Evolutionary conservation across 2,113 vertebrate species (phyloP).

Genomic region (Crotalus helleri): DNA sequence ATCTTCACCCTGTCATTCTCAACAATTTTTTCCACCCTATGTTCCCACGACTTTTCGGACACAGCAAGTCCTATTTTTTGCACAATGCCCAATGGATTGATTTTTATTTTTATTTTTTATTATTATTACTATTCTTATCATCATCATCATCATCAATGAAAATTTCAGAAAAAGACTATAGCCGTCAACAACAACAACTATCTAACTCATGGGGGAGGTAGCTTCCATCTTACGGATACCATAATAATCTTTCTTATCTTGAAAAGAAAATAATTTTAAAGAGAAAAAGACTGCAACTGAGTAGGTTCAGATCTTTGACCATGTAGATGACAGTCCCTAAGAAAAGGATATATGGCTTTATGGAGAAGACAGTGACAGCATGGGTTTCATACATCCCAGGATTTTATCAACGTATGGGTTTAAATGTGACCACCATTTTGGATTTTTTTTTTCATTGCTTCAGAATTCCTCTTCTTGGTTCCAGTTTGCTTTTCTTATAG

Average conservation of each 20-base stretch:
- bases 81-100: too few relatives aligned
- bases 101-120: too few relatives aligned
- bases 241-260: background rate
- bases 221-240: background rate
- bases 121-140: too few relatives aligned
- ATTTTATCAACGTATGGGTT: background rate
- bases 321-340: background rate
- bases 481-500: background rate
- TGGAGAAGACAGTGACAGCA: background rate
- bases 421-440: background rate
- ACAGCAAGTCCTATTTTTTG: too few relatives aligned
- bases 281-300: background rate
- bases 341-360: background rate
- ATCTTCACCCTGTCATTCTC: too few relatives aligned
- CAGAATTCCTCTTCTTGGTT: background rate
- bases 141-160: background rate
- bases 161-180: background rate
- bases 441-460: background rate
- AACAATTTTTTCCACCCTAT: too few relatives aligned
- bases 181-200: background rate
- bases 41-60: too few relatives aligned
- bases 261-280: background rate
- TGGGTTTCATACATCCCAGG: background rate
- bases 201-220: background rate
- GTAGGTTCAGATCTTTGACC: background rate